A percentile compares a stretch with the other conserved stretches of the same genome.
phyloP scores from a whole-genome alignment of 2,888 invertebrate species.

The Mesochorus sp. region DNA sequence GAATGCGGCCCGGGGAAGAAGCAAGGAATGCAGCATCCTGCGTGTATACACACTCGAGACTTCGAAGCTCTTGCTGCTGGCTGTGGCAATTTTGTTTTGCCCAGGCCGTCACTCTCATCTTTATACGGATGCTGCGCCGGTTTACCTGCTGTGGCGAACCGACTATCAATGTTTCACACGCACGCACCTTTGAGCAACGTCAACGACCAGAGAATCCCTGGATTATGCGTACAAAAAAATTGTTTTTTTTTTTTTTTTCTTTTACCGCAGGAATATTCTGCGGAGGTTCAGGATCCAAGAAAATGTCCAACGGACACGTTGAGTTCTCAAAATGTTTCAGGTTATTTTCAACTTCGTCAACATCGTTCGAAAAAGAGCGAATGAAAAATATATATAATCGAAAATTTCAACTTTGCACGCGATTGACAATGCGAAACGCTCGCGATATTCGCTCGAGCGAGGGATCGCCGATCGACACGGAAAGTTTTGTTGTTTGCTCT shows the following conservation, averaged over 20 bases:
- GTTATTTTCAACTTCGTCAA: too few relatives aligned
- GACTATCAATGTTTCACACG: conserved; percentile 25
- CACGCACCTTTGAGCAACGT: not conserved
- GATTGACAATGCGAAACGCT: conserved; percentile 39
- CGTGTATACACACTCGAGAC: too few relatives aligned
- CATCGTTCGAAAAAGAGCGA: not conserved
- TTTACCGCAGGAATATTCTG: too few relatives aligned
- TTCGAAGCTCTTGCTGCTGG: too few relatives aligned
- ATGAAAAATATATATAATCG: not conserved
- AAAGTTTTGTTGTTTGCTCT: too few relatives aligned
- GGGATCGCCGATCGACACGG: conserved; percentile 62
- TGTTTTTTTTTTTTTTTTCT: conserved; percentile 13
- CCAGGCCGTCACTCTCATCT: conserved; percentile 19
- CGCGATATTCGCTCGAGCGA: conserved; percentile 55
- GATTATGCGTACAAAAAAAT: not conserved
- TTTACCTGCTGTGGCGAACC: conserved; percentile 8
- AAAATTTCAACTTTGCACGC: not conserved
- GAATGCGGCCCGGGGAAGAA: conserved; percentile 28
- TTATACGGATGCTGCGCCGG: conserved; percentile 5
- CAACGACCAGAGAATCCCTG: not conserved
- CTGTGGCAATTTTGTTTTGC: conserved; percentile 11
- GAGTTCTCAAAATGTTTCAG: too few relatives aligned
- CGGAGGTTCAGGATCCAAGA: too few relatives aligned
- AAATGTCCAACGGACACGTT: too few relatives aligned
- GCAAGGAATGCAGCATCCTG: conserved; percentile 48